A percentile compares a stretch with the other conserved stretches of the same genome.
phyloP scores from a whole-genome alignment of 2,113 vertebrate species.

The Ameiurus melas region DNA sequence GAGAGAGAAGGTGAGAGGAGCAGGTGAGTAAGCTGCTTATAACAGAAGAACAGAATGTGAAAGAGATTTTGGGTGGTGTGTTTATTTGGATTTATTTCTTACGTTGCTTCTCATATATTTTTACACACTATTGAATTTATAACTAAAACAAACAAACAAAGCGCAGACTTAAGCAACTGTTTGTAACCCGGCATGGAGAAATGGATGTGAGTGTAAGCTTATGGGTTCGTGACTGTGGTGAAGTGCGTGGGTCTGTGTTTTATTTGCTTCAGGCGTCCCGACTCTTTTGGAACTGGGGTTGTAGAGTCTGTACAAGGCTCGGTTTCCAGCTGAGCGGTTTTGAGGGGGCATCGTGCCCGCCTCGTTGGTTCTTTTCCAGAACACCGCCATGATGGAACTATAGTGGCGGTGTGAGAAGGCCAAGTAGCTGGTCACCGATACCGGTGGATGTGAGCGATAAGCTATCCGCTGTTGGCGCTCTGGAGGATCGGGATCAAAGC shows the following conservation, averaged over 20 bases:
- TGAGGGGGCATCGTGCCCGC: constrained; percentile 69
- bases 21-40: too few species aligned
- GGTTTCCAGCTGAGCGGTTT: neutral
- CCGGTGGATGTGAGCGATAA: constrained; percentile 95
- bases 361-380: constrained; percentile 90
- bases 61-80: neutral
- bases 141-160: neutral
- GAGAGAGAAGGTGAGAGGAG: too few species aligned
- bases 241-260: too few species aligned
- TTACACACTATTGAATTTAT: too few species aligned
- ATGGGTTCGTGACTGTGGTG: too few species aligned
- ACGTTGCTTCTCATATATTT: too few species aligned
- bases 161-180: neutral
- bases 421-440: constrained; percentile 90
- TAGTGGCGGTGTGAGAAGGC: constrained; percentile 84
- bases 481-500: constrained; percentile 93
- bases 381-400: constrained; percentile 87
- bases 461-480: constrained; percentile 86
- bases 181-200: too few species aligned
- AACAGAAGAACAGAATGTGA: too few species aligned
- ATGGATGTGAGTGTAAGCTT: too few species aligned
- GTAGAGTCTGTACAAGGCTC: neutral
- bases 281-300: too few species aligned
- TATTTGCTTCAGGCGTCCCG: too few species aligned
- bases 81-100: too few species aligned